Conservation (phyloP, 2,797 vertebrate species). For the Paedocypris micromegethes region DNA sequence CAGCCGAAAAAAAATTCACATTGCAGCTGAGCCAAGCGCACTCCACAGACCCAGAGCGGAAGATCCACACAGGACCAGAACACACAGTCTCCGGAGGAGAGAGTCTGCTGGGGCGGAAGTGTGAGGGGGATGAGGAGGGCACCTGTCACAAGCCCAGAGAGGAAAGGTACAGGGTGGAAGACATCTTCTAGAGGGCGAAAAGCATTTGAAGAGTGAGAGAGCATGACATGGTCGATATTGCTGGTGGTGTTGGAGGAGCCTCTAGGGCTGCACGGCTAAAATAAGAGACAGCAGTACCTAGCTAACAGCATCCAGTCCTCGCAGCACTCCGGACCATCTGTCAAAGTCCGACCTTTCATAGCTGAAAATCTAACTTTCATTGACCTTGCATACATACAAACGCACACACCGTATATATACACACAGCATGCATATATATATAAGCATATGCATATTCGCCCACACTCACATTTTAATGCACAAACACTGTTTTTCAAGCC, state of each 20-base stretch:
- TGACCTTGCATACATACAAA: constrained; percentile 2
- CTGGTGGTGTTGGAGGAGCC: constrained; percentile 46
- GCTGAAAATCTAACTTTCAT: constrained; percentile 11
- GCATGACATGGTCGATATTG: constrained; percentile 44
- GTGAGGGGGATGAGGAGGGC: constrained; percentile 29
- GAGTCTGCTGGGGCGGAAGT: constrained; percentile 33
- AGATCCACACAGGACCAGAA: constrained; percentile 55
- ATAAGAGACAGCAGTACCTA: constrained; percentile 46
- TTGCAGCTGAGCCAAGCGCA: constrained; percentile 45
- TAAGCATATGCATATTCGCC: constrained; percentile 1
- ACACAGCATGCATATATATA: neutral
- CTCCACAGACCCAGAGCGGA: constrained; percentile 50
- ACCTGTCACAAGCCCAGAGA: constrained; percentile 60
- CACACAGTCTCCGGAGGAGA: constrained; percentile 39
- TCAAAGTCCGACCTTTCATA: constrained; percentile 36
- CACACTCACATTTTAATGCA: constrained; percentile 3
- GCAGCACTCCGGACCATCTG: constrained; percentile 50
- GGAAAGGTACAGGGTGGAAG: constrained; percentile 14
- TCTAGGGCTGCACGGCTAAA: constrained; percentile 44
- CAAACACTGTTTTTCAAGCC: neutral
- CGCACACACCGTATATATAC: neutral
- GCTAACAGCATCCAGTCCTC: constrained; percentile 25
- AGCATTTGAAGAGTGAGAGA: constrained; percentile 30
- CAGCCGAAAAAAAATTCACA: constrained; percentile 57
- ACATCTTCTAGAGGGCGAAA: neutral